Base-by-base conservation (phyloP, 1,140 invertebrate species). In the Bombus soroeensis region DNA sequence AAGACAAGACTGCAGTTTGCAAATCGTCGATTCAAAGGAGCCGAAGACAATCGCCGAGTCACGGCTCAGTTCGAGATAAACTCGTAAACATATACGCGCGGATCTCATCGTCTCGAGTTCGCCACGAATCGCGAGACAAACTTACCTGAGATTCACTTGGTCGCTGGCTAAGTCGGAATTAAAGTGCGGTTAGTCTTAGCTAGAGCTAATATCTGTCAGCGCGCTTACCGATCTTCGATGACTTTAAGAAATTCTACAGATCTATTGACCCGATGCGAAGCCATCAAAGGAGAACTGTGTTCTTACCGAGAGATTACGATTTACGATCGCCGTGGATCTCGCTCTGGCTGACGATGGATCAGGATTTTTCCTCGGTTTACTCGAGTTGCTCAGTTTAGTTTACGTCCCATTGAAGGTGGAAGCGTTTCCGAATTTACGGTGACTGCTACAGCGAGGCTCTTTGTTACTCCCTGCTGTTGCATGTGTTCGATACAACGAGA, bases 81-180 rank as follows among this genome's bases (percentile, higher is more conserved):
- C 13, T 78, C 34, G 78, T 73, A 81, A 85, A 81, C 64, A 74
- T 81, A 53, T 43, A 22, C 47, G 18, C 47, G 47, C 47, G 18
- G 47, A 53, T 53, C 18, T 53, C 57, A 39, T 70, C 13, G 78
- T 39, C 34, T n/a, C 34, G 43, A 41, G 22, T 37, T 39, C 43
- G 37, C 10, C 15, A 22, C 5, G 25, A 77, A 28, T 57, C 64
- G 2, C 4, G 10, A 8, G 41, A 22, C 43, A 32, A 47, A 74
- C 71, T 47, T 82, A 78, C 82, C 75, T 41, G 28, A 41, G 68
- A 88, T 86, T 88, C 64, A 80, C 76, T 76, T 79, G 43, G 32
- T 15, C 39, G 37, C 2, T 28, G 43, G 43, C 82, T 66, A 62
- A 64, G 64, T 37, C 28, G 37, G 53, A 77, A 83, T 81, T 75